A percentile compares a stretch with the other conserved stretches of the same genome.
phyloP scores from a whole-genome alignment of 2,797 vertebrate genomes.

The Eidolon dupreanum region DNA sequence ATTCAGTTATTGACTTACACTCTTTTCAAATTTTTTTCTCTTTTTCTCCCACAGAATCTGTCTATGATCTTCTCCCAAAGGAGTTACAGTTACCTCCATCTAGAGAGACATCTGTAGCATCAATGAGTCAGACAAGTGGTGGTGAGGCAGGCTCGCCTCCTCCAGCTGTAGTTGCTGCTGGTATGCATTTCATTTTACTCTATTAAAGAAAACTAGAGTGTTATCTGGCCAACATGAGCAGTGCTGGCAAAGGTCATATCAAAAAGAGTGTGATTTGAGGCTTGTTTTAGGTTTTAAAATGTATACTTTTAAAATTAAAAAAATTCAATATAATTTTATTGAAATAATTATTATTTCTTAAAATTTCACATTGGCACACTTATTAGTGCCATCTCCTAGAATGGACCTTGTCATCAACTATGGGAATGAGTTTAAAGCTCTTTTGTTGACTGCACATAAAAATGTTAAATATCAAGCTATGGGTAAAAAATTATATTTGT shows the following conservation, averaged over 20 bases:
- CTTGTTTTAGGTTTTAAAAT: slow-evolving; percentile 69
- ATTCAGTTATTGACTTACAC: slow-evolving; percentile 25
- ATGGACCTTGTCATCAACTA: slow-evolving; percentile 63
- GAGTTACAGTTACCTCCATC: slow-evolving; percentile 95
- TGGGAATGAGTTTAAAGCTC: slow-evolving; percentile 56
- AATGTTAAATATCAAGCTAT: slow-evolving; percentile 48
- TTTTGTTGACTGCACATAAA: slow-evolving; percentile 28
- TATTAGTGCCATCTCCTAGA: slow-evolving; percentile 59
- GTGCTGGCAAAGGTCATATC: slow-evolving; percentile 86
- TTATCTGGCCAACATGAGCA: slow-evolving; percentile 87
- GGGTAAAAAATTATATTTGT: slow-evolving; percentile 64
- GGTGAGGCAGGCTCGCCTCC: slow-evolving; percentile 95
- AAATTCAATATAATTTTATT: slow-evolving; percentile 14
- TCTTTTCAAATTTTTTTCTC: neutral
- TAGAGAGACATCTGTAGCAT: slow-evolving; percentile 90
- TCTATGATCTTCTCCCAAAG: slow-evolving; percentile 98
- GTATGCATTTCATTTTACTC: slow-evolving; percentile 90
- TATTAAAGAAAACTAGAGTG: slow-evolving; percentile 62
- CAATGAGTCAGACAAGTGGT: slow-evolving; percentile 98
- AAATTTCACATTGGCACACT: neutral
- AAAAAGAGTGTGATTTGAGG: slow-evolving; percentile 71
- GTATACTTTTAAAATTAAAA: neutral
- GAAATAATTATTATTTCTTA: neutral
- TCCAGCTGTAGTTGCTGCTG: slow-evolving; percentile 93
- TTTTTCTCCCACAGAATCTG: slow-evolving; percentile 89